A percentile compares a stretch with the other conserved stretches of the same genome.
Evolutionary conservation across 2,113 vertebrate genomes (phyloP).

Genomic region (Diadophis punctatus): DNA sequence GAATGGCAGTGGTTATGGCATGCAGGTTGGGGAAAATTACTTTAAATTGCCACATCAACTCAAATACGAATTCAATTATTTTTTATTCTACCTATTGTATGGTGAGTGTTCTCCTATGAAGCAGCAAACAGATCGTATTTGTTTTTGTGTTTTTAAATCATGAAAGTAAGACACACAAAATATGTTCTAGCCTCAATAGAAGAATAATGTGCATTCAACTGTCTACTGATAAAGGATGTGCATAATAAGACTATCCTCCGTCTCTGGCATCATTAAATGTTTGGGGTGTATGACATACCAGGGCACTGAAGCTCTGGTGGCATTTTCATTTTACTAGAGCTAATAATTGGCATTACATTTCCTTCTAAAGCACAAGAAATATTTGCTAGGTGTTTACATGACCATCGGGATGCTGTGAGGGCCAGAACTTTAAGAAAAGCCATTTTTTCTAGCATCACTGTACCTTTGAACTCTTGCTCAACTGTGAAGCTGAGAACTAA

Average conservation of each 20-base stretch:
- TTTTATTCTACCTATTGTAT: conserved; percentile 20
- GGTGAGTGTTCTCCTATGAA: conserved; percentile 11
- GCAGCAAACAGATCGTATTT: conserved; percentile 5
- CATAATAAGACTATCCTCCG: background rate
- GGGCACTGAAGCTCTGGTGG: background rate
- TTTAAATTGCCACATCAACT: conserved; percentile 32
- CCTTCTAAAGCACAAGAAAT: background rate
- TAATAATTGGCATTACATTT: conserved; percentile 6
- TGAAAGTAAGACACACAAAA: conserved; percentile 2
- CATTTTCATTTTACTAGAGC: conserved; percentile 19
- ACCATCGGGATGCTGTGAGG: background rate
- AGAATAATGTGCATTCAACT: background rate
- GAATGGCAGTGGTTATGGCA: background rate
- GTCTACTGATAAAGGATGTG: background rate
- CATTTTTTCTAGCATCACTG: background rate
- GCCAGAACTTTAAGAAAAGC: background rate
- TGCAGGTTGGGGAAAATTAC: background rate
- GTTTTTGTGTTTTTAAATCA: background rate
- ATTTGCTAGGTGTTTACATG: background rate
- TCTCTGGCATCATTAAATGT: background rate
- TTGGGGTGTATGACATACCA: background rate
- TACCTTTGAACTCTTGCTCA: background rate
- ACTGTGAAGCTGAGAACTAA: background rate
- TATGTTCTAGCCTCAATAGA: background rate
- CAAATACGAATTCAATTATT: conserved; percentile 22